phyloP scores from a whole-genome alignment of 2,888 invertebrate genomes.

The Ennomos erosarius region DNA sequence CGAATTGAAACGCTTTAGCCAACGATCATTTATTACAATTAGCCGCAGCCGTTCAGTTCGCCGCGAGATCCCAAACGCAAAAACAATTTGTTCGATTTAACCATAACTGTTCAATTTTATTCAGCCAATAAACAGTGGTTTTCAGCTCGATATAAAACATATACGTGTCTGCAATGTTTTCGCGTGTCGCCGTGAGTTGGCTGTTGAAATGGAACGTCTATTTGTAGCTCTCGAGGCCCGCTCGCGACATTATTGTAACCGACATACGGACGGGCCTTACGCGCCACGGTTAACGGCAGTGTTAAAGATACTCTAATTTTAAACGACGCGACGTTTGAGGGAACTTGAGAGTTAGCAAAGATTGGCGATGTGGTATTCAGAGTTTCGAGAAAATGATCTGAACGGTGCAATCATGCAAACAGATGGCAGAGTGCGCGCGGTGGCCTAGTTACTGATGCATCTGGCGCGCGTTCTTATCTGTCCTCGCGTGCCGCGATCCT shows the following conservation, averaged over 20 bases:
- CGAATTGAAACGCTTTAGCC: constrained; percentile 9
- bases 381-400: constrained; percentile 40
- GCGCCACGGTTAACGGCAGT: constrained; percentile 59
- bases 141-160: constrained; percentile 63
- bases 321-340: constrained; percentile 40
- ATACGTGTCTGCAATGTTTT: constrained; percentile 75
- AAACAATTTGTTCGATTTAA: constrained; percentile 13
- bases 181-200: constrained; percentile 75
- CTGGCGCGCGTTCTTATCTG: constrained; percentile 68
- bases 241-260: constrained; percentile 77
- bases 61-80: constrained; percentile 11
- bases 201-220: constrained; percentile 82
- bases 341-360: constrained; percentile 31
- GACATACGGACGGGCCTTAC: constrained; percentile 73
- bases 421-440: constrained; percentile 71
- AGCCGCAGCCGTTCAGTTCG: constrained; percentile 7
- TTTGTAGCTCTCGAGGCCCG: constrained; percentile 82
- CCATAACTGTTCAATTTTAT: constrained; percentile 20
- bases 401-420: constrained; percentile 63
- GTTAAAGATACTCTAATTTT: constrained; percentile 51
- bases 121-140: constrained; percentile 42
- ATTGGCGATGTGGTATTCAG: constrained; percentile 20
- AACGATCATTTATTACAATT: constrained; percentile 11
- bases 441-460: constrained; percentile 77
- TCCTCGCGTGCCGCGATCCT: constrained; percentile 43